Evolutionary conservation across 1,140 invertebrate genomes (phyloP).

Genomic region (Euura saliciscinereae): DNA sequence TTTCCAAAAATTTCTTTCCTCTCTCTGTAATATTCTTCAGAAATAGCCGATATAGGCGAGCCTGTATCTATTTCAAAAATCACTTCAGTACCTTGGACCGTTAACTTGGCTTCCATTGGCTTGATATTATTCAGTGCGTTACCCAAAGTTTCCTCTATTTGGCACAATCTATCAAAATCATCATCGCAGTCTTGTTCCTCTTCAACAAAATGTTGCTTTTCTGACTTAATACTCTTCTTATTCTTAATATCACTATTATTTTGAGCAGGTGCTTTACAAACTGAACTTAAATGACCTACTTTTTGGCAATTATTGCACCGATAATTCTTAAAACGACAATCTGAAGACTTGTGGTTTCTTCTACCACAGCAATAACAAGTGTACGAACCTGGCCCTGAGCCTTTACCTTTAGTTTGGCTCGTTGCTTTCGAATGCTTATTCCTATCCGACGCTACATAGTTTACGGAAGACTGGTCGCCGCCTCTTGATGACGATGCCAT

Average conservation of each 20-base stretch:
- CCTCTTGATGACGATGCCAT: constrained; percentile 9
- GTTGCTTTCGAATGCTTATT: constrained; percentile 9
- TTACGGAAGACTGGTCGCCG: constrained; percentile 11
- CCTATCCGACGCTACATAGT: constrained; percentile 7
- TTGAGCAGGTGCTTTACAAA: constrained; percentile 18
- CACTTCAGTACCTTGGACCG: constrained; percentile 9
- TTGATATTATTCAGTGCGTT: constrained; percentile 15
- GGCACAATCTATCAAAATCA: constrained; percentile 17
- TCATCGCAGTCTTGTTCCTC: constrained; percentile 12
- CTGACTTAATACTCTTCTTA: background rate
- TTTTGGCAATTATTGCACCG: constrained; percentile 23
- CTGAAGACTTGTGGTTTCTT: constrained; percentile 10
- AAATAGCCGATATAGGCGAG: constrained; percentile 10
- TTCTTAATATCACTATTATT: background rate
- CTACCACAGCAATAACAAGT: constrained; percentile 27
- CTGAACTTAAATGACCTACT: constrained; percentile 21
- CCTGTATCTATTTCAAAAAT: constrained; percentile 12
- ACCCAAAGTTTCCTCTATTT: constrained; percentile 3
- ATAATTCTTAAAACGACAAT: constrained; percentile 24
- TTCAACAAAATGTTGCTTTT: constrained; percentile 19
- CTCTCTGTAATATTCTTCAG: constrained; percentile 7
- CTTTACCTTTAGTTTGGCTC: background rate
- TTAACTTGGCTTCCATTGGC: constrained; percentile 19
- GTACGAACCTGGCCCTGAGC: background rate
- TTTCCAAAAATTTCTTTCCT: constrained; percentile 7